Conservation (phyloP, 2,888 invertebrate species). For the Arrhopalites spinosus region DNA sequence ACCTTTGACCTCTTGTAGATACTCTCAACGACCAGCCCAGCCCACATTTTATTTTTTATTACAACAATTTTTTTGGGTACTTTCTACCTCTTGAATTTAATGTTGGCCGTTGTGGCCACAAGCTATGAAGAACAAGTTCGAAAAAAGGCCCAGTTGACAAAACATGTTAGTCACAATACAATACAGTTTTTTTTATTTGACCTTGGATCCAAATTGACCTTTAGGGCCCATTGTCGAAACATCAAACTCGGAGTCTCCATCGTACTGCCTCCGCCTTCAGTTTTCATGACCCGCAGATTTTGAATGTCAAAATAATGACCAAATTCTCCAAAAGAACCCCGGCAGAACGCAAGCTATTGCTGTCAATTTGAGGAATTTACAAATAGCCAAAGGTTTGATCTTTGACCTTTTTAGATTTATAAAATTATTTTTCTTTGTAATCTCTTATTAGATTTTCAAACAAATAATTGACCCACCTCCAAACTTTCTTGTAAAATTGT, state of each 20-base stretch:
- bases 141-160: too few relatives aligned
- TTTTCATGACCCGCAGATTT: slow-evolving; percentile 66
- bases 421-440: too few relatives aligned
- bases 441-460: too few relatives aligned
- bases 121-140: slow-evolving; percentile 93
- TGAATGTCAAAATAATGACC: slow-evolving; percentile 9
- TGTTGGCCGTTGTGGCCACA: slow-evolving; percentile 95
- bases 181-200: too few relatives aligned
- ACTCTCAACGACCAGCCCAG: slow-evolving; percentile 88
- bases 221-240: slow-evolving; percentile 15
- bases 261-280: slow-evolving; percentile 90
- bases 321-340: slow-evolving; percentile 22
- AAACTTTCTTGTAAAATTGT: too few relatives aligned
- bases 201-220: too few relatives aligned
- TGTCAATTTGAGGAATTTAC: not conserved
- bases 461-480: too few relatives aligned
- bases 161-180: too few relatives aligned
- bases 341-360: slow-evolving; percentile 27
- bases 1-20: slow-evolving; percentile 65
- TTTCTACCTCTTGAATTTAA: slow-evolving; percentile 95
- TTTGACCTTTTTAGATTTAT: not conserved
- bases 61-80: slow-evolving; percentile 97
- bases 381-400: not conserved
- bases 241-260: slow-evolving; percentile 78
- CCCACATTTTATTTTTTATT: slow-evolving; percentile 93